These are phyloP conservation scores for Cinclus mexicanus DNA, from an alignment of 2,113 vertebrate species.

Conservation along the genomic window DNA sequence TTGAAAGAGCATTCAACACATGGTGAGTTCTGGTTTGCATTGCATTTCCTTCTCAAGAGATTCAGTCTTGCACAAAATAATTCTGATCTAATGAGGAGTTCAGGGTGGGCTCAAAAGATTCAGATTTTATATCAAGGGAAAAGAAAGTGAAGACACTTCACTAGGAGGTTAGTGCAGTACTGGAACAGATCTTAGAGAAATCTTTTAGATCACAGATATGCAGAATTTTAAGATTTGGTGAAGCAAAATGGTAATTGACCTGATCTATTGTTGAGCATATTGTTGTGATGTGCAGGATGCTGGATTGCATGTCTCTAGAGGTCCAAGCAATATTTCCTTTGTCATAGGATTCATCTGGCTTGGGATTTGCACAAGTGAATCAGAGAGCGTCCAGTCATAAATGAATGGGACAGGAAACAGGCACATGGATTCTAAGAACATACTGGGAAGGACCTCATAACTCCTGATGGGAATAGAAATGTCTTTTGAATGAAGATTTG, in stretches of 20 bases:
- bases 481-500: background rate
- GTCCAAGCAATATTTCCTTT: background rate
- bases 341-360: background rate
- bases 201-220: rapidly evolving
- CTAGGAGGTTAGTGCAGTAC: background rate
- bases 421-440: background rate
- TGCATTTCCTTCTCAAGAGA: background rate
- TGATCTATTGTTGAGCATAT: background rate
- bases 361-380: background rate
- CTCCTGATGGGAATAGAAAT: background rate
- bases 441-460: background rate
- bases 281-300: background rate
- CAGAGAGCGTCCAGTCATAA: background rate
- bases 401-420: background rate
- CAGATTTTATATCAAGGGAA: background rate
- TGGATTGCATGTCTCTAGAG: background rate
- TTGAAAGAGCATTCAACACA: background rate
- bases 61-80: background rate
- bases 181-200: background rate
- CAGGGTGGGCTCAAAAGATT: background rate
- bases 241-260: background rate
- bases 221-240: background rate
- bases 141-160: background rate
- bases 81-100: background rate
- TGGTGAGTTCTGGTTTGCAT: background rate